Base-by-base conservation (phyloP, 2,113 vertebrate genomes). In the Forbesichthys papilliferus region DNA sequence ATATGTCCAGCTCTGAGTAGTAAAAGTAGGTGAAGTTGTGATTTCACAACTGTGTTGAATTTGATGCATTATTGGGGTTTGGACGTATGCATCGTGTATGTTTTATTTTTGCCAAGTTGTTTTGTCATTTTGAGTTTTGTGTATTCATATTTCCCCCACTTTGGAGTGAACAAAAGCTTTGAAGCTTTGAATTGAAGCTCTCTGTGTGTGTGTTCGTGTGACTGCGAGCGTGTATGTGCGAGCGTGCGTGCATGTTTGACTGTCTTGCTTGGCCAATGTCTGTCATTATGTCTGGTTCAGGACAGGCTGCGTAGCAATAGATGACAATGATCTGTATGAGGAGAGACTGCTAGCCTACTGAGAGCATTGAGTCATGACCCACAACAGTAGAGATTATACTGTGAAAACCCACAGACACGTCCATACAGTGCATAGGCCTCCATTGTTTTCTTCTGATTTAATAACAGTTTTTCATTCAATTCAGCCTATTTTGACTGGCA, bases 301-400 rank as follows among this genome's bases (percentile, higher is more conserved):
- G 51, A 70, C 74, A 67, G 57, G 63, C 62, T 57, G 61, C 66
- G 63, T 51, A 47, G 36, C 36, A 46, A 46, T 70, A 68, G 7
- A 36, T 59, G 65, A 77, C 61, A 54, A 36, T 69, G 53, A 73
- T 64, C 49, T 52, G 34, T 64, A 75, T 73, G 76, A 70, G 54
- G 66, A 75, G 48, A 61, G 64, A 81, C 49, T 52, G 9, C 46
- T 76, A 48, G 60, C 64, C 46, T 9, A 27, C 58, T 69, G 47
- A 20, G 33, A 60, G 68, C 27, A 27, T 27, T 79, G 69, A 73
- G 70, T 74, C 68, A 61, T 70, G 65, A 58, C 69, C 48, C 59
- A 66, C 48, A n/a, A 46, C 9, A 55, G 47, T 12, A 62, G 56
- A 55, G n/a, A 36, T 73, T 69, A 52, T 66, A n/a, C 56, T 34